These are phyloP conservation scores for Penaeus chinensis DNA, from an alignment of 1,140 invertebrate genomes.

Conservation along the genomic window DNA sequence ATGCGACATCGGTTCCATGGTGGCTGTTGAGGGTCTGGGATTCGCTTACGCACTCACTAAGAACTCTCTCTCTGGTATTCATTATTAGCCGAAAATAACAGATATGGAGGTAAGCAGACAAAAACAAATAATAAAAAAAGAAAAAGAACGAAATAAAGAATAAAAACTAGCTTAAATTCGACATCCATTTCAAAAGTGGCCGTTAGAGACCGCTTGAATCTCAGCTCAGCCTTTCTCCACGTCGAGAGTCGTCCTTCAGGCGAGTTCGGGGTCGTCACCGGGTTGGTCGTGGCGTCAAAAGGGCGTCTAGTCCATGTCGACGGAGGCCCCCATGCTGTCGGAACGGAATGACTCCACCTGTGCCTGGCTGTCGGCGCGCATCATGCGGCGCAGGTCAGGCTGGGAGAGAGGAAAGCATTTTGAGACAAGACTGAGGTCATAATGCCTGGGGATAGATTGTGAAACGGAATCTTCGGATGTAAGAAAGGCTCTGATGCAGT, in stretches of 20 bases:
- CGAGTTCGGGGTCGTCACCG: too few species aligned
- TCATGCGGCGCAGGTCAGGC: slow-evolving; percentile 57
- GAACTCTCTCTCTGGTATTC: too few species aligned
- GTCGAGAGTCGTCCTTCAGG: too few species aligned
- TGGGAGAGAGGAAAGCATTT: background rate
- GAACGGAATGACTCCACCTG: slow-evolving; percentile 65
- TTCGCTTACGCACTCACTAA: too few species aligned
- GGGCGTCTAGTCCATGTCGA: slow-evolving; percentile 32
- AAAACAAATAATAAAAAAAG: background rate
- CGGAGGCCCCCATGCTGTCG: slow-evolving; percentile 64
- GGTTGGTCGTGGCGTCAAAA: background rate
- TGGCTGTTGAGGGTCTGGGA: background rate
- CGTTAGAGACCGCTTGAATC: background rate
- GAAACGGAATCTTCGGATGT: background rate
- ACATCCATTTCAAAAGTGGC: background rate
- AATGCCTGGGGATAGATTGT: too few species aligned
- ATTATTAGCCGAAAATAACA: too few species aligned
- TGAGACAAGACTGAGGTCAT: background rate
- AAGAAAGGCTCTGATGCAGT: too few species aligned
- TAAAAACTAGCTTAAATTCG: background rate
- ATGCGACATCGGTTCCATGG: background rate
- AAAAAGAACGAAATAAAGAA: too few species aligned
- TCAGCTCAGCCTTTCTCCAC: background rate
- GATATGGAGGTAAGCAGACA: background rate
- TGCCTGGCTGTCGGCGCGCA: too few species aligned